Evolutionary conservation across 2,797 vertebrate genomes (phyloP), one percentile per base, ranked within the genome.

Genomic region (Astyanax mexicanus): DNA sequence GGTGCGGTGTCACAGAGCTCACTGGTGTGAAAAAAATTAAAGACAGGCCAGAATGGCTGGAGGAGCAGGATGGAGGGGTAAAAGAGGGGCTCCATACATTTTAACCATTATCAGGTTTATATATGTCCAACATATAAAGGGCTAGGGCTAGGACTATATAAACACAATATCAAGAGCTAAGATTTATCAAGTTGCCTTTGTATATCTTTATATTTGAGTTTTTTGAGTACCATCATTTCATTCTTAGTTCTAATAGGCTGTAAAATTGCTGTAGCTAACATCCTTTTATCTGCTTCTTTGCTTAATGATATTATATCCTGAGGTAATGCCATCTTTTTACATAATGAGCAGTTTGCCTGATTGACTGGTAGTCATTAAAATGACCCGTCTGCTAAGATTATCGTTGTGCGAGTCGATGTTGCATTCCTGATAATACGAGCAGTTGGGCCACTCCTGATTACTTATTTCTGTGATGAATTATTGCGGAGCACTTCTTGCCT

Each of bases 11-110:
- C 92, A 90, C 74, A 85, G 84, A 90, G 88, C 88, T 91, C 91
- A 92, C 80, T 90, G 89, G 90, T 89, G 90, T 91, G 92, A 90
- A 81, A 86, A 92, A 83, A n/a, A n/a, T n/a, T n/a, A n/a, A n/a
- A 88, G 90, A 69, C 76, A 85, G 87, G 83, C 83, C 74, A 87
- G 77, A 84, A 78, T 81, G 75, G 85, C 69, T 81, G 75, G 60
- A 89, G 72, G 72, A 82, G 78, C 72, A 79, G 27, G 15, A 62
- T 15, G 9, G 6, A 32, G 2, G 17, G 45, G n/a, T n/a, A n/a
- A 77, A 52, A 44, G 68, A 69, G 40, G 67, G 52, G 40, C 52
- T 65, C 42, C 61, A 38, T 68, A 61, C 54, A 77, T 66, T 29
- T 60, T 67, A 67, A 58, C 23, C 64, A 40, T 82, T 55, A 49